Percentiles rank a stretch among this genome's conserved stretches.
These are phyloP conservation scores for Syngnathus acus DNA, from an alignment of 2,797 vertebrate species.

Conservation along the genomic window DNA sequence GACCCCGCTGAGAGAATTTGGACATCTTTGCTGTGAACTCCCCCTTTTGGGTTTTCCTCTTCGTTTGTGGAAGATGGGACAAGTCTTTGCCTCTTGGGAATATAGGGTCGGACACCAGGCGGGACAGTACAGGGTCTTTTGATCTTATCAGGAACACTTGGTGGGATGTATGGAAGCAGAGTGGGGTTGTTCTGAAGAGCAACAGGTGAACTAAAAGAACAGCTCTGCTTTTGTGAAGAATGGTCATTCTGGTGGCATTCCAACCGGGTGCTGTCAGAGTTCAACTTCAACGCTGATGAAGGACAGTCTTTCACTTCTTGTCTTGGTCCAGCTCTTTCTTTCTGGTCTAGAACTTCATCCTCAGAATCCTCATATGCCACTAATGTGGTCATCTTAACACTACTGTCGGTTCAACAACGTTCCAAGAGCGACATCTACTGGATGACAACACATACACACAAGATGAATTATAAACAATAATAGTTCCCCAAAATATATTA, in stretches of 20 bases:
- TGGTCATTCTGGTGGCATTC: constrained; percentile 11
- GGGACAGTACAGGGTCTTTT: constrained; percentile 57
- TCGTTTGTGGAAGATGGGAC: constrained; percentile 22
- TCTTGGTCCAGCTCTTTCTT: constrained; percentile 3
- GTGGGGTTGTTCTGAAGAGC: constrained; percentile 7
- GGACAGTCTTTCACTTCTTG: neutral
- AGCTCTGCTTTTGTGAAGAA: constrained; percentile 6
- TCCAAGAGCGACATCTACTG: constrained; percentile 45
- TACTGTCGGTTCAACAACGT: constrained; percentile 13
- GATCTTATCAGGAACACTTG: constrained; percentile 8
- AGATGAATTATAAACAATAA: neutral
- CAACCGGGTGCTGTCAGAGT: constrained; percentile 7
- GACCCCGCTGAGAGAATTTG: constrained; percentile 66
- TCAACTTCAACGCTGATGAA: neutral
- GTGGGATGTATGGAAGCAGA: constrained; percentile 9
- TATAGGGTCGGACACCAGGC: constrained; percentile 75
- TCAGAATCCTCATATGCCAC: constrained; percentile 92
- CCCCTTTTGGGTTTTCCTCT: constrained; percentile 12
- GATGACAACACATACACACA: neutral
- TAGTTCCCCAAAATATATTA: neutral
- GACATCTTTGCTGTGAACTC: constrained; percentile 22
- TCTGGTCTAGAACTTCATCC: constrained; percentile 50
- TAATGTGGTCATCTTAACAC: constrained; percentile 74
- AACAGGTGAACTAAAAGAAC: constrained; percentile 8
- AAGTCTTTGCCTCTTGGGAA: constrained; percentile 79